Conservation (phyloP, 2,113 vertebrate genomes). For the Benitochromis conjunctus region DNA sequence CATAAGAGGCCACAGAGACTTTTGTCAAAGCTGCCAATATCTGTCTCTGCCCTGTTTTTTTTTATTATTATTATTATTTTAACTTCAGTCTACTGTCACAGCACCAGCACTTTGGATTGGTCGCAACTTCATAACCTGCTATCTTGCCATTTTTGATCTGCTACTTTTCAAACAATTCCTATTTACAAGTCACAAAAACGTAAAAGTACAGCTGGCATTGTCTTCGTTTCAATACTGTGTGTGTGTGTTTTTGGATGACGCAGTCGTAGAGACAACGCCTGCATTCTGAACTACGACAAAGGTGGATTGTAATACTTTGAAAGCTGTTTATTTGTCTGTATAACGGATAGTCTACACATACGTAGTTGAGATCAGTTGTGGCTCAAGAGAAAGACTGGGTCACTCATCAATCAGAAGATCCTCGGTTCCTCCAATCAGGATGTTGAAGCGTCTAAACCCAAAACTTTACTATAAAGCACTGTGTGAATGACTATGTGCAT, state of each 20-base stretch:
- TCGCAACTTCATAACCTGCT: not conserved
- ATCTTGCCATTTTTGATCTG: not conserved
- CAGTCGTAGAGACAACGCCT: too few species aligned
- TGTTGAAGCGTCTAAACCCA: not conserved
- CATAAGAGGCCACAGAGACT: not conserved
- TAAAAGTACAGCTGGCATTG: not conserved
- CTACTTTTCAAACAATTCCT: not conserved
- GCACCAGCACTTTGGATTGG: not conserved
- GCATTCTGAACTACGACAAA: not conserved
- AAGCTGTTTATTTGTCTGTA: not conserved
- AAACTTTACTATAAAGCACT: not conserved
- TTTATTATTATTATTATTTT: not conserved
- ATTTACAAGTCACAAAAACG: not conserved
- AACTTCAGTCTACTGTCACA: fast-evolving
- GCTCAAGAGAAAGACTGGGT: not conserved
- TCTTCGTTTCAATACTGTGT: not conserved
- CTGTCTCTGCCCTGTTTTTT: not conserved
- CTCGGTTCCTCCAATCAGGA: not conserved
- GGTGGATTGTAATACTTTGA: not conserved
- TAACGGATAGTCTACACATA: too few species aligned
- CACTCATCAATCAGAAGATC: not conserved
- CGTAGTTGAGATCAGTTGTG: not conserved
- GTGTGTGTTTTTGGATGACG: not conserved
- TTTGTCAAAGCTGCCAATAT: not conserved
- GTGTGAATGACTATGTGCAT: not conserved